phyloP scores from a whole-genome alignment of 2,888 invertebrate species.

The Lycophotia porphyrea region DNA sequence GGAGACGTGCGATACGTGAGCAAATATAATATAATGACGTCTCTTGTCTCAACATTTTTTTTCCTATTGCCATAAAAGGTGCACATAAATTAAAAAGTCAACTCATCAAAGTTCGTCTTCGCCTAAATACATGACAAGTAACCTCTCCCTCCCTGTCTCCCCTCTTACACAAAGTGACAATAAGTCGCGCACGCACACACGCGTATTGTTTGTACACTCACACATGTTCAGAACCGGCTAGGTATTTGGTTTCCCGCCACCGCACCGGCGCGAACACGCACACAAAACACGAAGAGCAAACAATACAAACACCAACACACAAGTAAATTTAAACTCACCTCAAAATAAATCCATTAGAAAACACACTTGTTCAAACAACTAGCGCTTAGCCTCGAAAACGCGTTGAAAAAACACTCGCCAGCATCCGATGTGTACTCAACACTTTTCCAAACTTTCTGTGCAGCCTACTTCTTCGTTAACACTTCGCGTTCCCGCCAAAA shows the following conservation, averaged over 20 bases:
- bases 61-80: constrained; percentile 76
- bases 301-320: constrained; percentile 90
- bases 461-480: constrained; percentile 80
- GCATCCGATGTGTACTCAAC: constrained; percentile 87
- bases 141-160: constrained; percentile 87
- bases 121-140: constrained; percentile 90
- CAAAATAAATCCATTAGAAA: constrained; percentile 91
- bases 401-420: constrained; percentile 89
- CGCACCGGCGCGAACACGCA: constrained; percentile 88
- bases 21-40: constrained; percentile 75
- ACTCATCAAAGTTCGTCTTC: constrained; percentile 88
- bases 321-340: constrained; percentile 91
- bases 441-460: constrained; percentile 89
- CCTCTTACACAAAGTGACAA: constrained; percentile 89
- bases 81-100: constrained; percentile 87
- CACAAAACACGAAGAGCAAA: constrained; percentile 89
- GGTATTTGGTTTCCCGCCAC: constrained; percentile 90
- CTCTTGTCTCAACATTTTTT: constrained; percentile 66
- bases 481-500: constrained; percentile 83
- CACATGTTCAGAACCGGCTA: constrained; percentile 84
- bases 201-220: constrained; percentile 85
- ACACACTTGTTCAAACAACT: constrained; percentile 91
- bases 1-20: constrained; percentile 74
- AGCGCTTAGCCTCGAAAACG: constrained; percentile 90
- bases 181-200: constrained; percentile 86